These are phyloP conservation scores for Mus spretus DNA, from an alignment of 2,797 vertebrate genomes.

Conservation along the genomic window DNA sequence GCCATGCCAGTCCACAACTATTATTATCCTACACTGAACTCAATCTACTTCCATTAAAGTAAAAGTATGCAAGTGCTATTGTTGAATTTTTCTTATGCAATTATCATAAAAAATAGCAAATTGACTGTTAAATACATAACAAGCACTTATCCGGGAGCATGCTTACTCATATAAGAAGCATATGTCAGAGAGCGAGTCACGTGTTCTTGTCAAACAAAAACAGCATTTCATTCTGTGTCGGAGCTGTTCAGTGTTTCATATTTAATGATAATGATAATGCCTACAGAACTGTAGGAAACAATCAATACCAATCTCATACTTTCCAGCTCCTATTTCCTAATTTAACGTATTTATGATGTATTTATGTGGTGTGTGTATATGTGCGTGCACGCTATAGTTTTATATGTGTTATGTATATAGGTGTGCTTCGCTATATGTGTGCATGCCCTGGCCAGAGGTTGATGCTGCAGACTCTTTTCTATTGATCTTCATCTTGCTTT, in stretches of 20 bases:
- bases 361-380: background rate
- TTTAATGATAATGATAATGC: background rate
- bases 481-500: background rate
- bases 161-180: background rate
- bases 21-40: background rate
- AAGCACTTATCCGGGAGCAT: background rate
- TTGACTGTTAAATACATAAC: background rate
- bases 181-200: background rate
- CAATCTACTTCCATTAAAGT: slow-evolving; percentile 30
- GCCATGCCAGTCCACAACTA: background rate
- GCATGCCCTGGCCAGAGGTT: background rate
- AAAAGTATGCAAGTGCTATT: slow-evolving; percentile 18
- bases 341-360: background rate
- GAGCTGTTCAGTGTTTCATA: background rate
- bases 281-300: background rate
- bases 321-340: background rate
- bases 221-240: background rate
- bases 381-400: no score
- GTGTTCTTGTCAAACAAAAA: background rate
- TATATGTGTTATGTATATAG: background rate
- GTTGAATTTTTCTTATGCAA: background rate
- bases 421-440: background rate
- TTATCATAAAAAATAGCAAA: background rate
- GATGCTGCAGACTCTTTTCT: background rate
- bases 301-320: slow-evolving; percentile 7